Percentiles rank a stretch among this genome's conserved stretches.
phyloP scores from a whole-genome alignment of 2,888 invertebrate genomes.

The Cybosia mesomella region DNA sequence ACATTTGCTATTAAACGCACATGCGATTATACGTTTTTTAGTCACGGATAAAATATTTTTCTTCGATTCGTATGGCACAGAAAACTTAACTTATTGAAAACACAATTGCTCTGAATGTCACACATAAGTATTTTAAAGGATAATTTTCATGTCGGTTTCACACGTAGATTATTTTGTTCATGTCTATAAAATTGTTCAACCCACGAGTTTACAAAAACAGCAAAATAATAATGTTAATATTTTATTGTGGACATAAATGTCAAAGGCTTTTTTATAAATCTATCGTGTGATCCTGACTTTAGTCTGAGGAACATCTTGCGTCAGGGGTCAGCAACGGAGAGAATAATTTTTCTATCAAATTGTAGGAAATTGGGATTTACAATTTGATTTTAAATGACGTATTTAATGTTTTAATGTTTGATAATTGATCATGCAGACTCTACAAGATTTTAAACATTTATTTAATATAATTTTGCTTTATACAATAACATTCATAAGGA shows the following conservation, averaged over 20 bases:
- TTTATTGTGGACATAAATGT: conserved; percentile 40
- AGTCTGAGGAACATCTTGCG: conserved; percentile 33
- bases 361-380: conserved; percentile 47
- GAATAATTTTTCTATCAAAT: conserved; percentile 23
- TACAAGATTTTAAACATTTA: conserved; percentile 51
- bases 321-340: conserved; percentile 29
- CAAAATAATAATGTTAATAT: conserved; percentile 47
- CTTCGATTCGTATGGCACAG: conserved; percentile 70
- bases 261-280: conserved; percentile 32
- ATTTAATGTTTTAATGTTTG: conserved; percentile 44
- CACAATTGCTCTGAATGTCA: conserved; percentile 59
- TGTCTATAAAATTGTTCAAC: conserved; percentile 34
- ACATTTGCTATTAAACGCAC: conserved; percentile 42
- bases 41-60: conserved; percentile 50
- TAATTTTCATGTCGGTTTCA: conserved; percentile 38
- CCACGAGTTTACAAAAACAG: conserved; percentile 29
- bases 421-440: conserved; percentile 46
- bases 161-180: conserved; percentile 44
- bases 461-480: conserved; percentile 67
- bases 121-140: conserved; percentile 44
- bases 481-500: conserved; percentile 72
- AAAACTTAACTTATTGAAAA: conserved; percentile 62
- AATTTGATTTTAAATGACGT: conserved; percentile 33
- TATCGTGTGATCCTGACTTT: conserved; percentile 39
- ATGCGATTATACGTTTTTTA: conserved; percentile 32